A percentile compares a stretch with the other conserved stretches of the same genome.
Conservation (phyloP, 2,113 vertebrate genomes). For the Rynchops niger region DNA sequence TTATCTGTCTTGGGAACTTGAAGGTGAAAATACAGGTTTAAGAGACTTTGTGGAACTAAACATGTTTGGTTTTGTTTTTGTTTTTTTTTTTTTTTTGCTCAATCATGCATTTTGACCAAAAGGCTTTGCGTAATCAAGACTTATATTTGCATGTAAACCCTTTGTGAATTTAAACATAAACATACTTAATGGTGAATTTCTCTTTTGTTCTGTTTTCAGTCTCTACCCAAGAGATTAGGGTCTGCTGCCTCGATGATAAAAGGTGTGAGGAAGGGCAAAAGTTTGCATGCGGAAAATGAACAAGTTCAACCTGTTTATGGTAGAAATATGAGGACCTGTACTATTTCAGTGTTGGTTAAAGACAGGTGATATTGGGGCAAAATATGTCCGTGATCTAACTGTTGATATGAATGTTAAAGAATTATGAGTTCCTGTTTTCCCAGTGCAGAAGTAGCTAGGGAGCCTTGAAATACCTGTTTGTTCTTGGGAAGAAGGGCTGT, state of each 20-base stretch:
- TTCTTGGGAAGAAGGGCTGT: neutral
- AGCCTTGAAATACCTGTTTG: neutral
- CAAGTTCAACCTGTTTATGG: neutral
- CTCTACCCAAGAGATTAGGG: neutral
- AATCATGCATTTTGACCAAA: fast-evolving
- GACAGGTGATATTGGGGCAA: neutral
- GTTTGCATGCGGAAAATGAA: neutral
- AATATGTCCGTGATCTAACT: neutral
- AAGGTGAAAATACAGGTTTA: neutral
- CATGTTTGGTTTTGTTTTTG: fast-evolving
- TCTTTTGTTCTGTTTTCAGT: neutral
- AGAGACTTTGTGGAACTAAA: neutral
- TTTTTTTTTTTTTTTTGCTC: fast-evolving
- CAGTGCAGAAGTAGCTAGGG: neutral
- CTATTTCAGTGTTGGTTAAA: neutral
- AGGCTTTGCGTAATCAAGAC: neutral
- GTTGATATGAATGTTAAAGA: neutral
- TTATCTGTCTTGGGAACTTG: neutral
- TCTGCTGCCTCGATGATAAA: neutral
- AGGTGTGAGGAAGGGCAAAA: neutral
- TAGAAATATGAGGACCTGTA: neutral
- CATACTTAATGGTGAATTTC: neutral
- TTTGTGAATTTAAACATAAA: neutral
- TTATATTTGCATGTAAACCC: neutral
- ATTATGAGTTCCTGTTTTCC: neutral